These are phyloP conservation scores for Congeria kusceri DNA, from an alignment of 2,888 invertebrate species.

Conservation along the genomic window DNA sequence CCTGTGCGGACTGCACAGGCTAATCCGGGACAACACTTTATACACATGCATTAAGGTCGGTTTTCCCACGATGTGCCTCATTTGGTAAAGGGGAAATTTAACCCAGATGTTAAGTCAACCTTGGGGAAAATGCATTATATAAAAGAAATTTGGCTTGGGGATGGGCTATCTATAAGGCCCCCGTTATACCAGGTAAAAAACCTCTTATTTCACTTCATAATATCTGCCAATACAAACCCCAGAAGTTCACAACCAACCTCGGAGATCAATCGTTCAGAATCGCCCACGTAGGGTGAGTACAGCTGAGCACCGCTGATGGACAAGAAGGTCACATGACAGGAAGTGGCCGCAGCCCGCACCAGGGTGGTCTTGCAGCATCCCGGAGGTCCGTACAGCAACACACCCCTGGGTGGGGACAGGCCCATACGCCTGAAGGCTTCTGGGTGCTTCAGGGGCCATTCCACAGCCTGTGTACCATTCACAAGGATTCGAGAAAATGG, in stretches of 20 bases:
- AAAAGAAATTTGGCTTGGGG: too few species aligned
- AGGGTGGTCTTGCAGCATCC: constrained; percentile 90
- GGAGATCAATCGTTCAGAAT: constrained; percentile 88
- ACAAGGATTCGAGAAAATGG: too few species aligned
- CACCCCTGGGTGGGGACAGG: constrained; percentile 84
- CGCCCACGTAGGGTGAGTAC: constrained; percentile 89
- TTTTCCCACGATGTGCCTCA: too few species aligned
- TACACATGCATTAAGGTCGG: too few species aligned
- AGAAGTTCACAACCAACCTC: constrained; percentile 82
- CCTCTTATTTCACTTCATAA: too few species aligned
- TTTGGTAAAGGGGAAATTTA: too few species aligned
- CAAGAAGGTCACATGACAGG: constrained; percentile 87
- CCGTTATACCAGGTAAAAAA: too few species aligned
- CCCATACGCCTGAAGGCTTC: constrained; percentile 77
- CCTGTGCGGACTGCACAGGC: too few species aligned
- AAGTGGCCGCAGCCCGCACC: constrained; percentile 88
- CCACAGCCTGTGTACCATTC: constrained; percentile 72
- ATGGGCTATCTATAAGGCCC: too few species aligned
- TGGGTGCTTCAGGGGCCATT: constrained; percentile 80
- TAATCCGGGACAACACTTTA: too few species aligned
- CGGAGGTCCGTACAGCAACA: constrained; percentile 89
- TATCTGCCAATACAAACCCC: background rate
- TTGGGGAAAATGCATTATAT: too few species aligned
- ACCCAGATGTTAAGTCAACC: too few species aligned
- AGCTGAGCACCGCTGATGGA: constrained; percentile 88